phyloP scores from a whole-genome alignment of 2,113 vertebrate species.

The Xyliphius kryptos region DNA sequence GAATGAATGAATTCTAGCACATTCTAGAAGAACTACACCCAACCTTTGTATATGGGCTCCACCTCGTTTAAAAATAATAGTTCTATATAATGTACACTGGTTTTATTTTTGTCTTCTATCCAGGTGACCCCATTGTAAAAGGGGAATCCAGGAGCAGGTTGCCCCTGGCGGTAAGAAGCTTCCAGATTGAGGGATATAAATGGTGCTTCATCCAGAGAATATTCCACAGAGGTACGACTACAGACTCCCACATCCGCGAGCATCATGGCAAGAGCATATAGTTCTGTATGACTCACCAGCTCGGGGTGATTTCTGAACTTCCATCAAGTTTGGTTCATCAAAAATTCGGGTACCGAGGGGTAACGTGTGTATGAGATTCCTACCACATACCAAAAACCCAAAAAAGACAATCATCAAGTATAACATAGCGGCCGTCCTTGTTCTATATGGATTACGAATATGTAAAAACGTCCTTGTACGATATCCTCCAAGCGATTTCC shows the following conservation, averaged over 20 bases:
- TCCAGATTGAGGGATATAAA: conserved; percentile 20
- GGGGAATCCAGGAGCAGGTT: conserved; percentile 20
- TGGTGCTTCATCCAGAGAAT: conserved; percentile 16
- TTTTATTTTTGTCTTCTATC: not conserved
- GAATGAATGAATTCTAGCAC: too few species aligned
- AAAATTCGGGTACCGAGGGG: too few species aligned
- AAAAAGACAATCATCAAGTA: too few species aligned
- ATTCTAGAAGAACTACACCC: not conserved
- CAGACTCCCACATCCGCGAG: conserved; percentile 19
- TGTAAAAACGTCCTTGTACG: conserved; percentile 9
- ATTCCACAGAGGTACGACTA: conserved; percentile 24
- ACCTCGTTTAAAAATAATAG: conserved; percentile 1
- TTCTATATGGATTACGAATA: conserved; percentile 1
- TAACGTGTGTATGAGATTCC: too few species aligned
- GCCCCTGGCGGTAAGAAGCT: conserved; percentile 14
- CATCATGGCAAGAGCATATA: conserved; percentile 6
- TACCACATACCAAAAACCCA: too few species aligned
- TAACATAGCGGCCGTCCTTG: not conserved
- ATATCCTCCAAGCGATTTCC: conserved; percentile 31
- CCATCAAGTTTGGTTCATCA: conserved; percentile 1
- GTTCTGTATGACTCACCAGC: conserved; percentile 26
- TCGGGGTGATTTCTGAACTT: conserved; percentile 14
- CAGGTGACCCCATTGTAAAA: conserved; percentile 23
- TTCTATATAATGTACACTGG: not conserved
- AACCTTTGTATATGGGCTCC: conserved; percentile 21